phyloP scores from a whole-genome alignment of 2,888 invertebrate species.

The Mallateleia sp. region DNA sequence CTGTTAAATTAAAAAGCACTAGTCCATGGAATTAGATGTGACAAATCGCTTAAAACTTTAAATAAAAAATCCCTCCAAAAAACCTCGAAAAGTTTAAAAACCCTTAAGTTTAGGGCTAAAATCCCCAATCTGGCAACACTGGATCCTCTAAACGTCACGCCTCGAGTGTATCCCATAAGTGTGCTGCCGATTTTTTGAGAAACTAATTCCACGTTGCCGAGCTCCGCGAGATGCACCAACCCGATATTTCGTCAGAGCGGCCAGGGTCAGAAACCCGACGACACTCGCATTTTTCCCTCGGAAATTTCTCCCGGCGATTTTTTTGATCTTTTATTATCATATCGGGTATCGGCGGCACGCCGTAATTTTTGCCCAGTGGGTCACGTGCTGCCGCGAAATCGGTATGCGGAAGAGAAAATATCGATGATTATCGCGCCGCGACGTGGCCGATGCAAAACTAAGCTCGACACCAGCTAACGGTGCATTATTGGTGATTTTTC shows the following conservation, averaged over 20 bases:
- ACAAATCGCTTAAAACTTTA: too few species aligned
- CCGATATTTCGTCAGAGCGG: slow-evolving; percentile 35
- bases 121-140: too few species aligned
- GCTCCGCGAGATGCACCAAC: not conserved
- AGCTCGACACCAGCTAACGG: slow-evolving; percentile 81
- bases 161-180: not conserved
- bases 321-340: slow-evolving; percentile 84
- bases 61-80: too few species aligned
- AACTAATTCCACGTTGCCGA: not conserved
- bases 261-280: slow-evolving; percentile 31
- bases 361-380: slow-evolving; percentile 79
- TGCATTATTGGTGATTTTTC: slow-evolving; percentile 74
- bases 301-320: slow-evolving; percentile 85
- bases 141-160: slow-evolving; percentile 35
- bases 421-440: slow-evolving; percentile 87
- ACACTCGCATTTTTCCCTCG: slow-evolving; percentile 32
- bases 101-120: too few species aligned
- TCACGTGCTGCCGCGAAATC: slow-evolving; percentile 84
- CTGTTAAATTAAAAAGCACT: too few species aligned
- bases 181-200: not conserved
- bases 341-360: slow-evolving; percentile 86
- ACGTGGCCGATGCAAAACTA: slow-evolving; percentile 82
- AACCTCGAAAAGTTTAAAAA: too few species aligned
- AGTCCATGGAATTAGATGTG: too few species aligned
- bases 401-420: slow-evolving; percentile 89